These are phyloP conservation scores for Neodiprion virginianus DNA, from an alignment of 1,140 invertebrate species.

Conservation along the genomic window DNA sequence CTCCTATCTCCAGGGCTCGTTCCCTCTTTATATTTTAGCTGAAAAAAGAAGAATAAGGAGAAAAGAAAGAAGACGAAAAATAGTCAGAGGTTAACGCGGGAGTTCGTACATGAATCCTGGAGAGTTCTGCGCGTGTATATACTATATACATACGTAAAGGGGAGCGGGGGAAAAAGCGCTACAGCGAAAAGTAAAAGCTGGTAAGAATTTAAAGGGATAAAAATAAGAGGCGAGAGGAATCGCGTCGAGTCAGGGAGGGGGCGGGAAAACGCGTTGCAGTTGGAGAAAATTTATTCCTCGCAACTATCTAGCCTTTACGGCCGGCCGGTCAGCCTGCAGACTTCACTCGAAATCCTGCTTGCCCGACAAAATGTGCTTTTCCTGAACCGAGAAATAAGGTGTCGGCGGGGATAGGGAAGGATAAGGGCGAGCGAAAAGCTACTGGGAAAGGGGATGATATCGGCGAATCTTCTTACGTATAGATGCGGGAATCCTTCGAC, in stretches of 20 bases:
- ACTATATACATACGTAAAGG: no score
- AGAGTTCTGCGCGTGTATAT: no score
- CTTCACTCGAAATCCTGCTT: not conserved
- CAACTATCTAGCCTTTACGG: slow-evolving; percentile 1
- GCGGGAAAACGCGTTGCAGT: no score
- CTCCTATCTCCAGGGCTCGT: not conserved
- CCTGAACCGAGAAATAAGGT: not conserved
- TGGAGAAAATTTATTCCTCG: not conserved
- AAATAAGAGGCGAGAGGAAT: not conserved
- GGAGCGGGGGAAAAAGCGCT: not conserved
- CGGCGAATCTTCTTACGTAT: no score
- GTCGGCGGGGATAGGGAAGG: not conserved
- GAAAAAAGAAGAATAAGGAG: not conserved
- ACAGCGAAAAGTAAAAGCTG: not conserved
- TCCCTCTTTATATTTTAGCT: not conserved
- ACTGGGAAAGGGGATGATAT: no score
- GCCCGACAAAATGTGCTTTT: not conserved
- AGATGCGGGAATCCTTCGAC: no score
- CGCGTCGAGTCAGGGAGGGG: not conserved
- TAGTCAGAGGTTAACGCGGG: not conserved
- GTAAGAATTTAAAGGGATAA: not conserved
- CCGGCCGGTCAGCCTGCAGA: not conserved
- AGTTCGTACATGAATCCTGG: not conserved
- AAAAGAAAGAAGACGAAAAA: not conserved
- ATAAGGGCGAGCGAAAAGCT: no score